Evolutionary conservation across 2,113 vertebrate genomes (phyloP).

Genomic region (Colinus virginianus): DNA sequence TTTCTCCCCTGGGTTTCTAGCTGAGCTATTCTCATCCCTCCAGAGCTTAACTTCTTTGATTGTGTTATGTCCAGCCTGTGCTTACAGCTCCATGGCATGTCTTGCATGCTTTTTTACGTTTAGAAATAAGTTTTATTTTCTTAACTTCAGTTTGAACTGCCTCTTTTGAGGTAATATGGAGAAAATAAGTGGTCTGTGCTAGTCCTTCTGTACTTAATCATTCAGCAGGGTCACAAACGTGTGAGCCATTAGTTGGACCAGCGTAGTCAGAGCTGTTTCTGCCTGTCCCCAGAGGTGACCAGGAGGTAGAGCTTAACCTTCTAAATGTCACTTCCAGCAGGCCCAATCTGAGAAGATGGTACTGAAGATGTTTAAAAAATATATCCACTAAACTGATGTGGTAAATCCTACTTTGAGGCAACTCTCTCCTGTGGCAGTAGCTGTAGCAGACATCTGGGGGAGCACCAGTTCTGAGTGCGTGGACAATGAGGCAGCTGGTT

Average conservation of each 20-base stretch:
- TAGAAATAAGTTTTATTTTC: constrained; percentile 11
- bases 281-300: background rate
- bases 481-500: background rate
- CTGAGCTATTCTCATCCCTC: background rate
- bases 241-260: background rate
- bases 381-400: background rate
- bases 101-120: background rate
- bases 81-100: background rate
- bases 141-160: constrained; percentile 15
- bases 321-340: background rate
- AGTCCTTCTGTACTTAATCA: background rate
- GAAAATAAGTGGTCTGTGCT: background rate
- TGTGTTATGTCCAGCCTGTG: background rate
- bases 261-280: background rate
- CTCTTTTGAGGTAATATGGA: background rate
- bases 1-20: background rate
- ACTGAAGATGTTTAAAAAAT: background rate
- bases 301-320: background rate
- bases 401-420: background rate
- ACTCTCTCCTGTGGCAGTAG: background rate
- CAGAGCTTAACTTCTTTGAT: background rate
- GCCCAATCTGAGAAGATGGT: background rate
- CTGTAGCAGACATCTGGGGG: background rate
- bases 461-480: rapidly evolving
- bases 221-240: rapidly evolving